These are phyloP conservation scores for Dicroscelio sp. DNA, from an alignment of 2,888 invertebrate genomes.

Conservation along the genomic window DNA sequence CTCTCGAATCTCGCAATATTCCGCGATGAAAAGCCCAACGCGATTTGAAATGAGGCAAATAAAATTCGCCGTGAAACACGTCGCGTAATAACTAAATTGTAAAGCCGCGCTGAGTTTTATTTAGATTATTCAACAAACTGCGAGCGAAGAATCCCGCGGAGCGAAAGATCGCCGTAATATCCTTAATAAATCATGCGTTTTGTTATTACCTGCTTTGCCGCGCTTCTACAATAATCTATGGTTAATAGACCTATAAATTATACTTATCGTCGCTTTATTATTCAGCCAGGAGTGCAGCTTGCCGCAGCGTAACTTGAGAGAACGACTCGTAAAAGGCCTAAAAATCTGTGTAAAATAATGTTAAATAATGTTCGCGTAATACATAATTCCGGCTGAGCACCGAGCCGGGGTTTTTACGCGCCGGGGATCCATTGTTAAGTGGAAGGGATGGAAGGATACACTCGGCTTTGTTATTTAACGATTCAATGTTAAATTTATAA, in stretches of 20 bases:
- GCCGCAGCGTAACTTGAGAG: conserved; percentile 26
- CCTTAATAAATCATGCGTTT: conserved; percentile 69
- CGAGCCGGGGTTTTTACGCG: too few relatives aligned
- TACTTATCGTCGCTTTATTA: conserved; percentile 65
- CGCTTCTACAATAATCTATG: conserved; percentile 67
- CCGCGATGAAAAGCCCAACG: conserved; percentile 20
- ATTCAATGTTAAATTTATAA: too few relatives aligned
- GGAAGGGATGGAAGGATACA: too few relatives aligned
- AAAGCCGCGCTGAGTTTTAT: conserved; percentile 48
- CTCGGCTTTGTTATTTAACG: too few relatives aligned
- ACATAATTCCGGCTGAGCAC: background rate
- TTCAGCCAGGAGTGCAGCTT: conserved; percentile 59
- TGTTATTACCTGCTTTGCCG: conserved; percentile 65
- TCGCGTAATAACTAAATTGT: conserved; percentile 52
- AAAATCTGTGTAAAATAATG: background rate
- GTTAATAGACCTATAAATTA: conserved; percentile 75
- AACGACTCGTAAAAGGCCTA: conserved; percentile 30
- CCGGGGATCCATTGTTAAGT: too few relatives aligned
- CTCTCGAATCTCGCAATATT: conserved; percentile 48
- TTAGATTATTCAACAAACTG: conserved; percentile 63
- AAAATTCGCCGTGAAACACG: conserved; percentile 32
- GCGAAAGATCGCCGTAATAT: conserved; percentile 55
- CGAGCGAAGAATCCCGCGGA: conserved; percentile 44
- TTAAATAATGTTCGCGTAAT: conserved; percentile 2
- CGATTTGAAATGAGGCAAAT: conserved; percentile 50